Evolutionary conservation across 2,888 invertebrate species (phyloP).

Genomic region (Tetanocera ferruginea): DNA sequence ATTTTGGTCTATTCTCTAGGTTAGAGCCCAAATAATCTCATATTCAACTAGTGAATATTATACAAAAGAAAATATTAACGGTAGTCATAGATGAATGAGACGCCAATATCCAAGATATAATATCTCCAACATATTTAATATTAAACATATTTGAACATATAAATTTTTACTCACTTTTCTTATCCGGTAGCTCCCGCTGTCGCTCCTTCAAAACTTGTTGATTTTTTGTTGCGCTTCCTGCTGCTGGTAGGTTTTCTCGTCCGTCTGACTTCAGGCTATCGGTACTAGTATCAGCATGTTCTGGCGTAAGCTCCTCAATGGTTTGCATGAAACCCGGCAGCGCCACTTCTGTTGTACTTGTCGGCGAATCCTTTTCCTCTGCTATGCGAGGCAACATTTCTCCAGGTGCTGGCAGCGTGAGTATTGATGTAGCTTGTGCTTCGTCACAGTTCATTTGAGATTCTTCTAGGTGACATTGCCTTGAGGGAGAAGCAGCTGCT

Average conservation of each 20-base stretch:
- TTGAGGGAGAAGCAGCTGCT: slow-evolving; percentile 17
- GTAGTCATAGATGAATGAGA: too few species aligned
- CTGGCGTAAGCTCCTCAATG: slow-evolving; percentile 56
- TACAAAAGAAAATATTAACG: too few species aligned
- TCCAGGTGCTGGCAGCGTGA: slow-evolving; percentile 71
- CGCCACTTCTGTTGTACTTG: slow-evolving; percentile 53
- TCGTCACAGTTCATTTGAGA: slow-evolving; percentile 20
- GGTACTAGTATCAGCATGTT: neutral
- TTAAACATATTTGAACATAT: neutral
- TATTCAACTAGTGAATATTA: too few species aligned
- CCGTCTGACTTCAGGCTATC: neutral
- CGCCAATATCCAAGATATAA: too few species aligned
- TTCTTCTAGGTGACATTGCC: slow-evolving; percentile 43
- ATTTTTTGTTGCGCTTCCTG: neutral
- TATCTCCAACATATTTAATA: too few species aligned
- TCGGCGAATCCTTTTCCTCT: slow-evolving; percentile 78
- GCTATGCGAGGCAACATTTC: slow-evolving; percentile 85
- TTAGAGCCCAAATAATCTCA: too few species aligned
- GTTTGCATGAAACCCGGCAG: slow-evolving; percentile 59
- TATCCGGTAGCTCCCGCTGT: neutral
- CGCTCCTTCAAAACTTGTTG: neutral
- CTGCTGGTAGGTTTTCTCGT: neutral
- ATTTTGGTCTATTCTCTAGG: too few species aligned
- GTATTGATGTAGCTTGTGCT: slow-evolving; percentile 54
- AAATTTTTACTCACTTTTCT: neutral